phyloP scores from a whole-genome alignment of 1,140 invertebrate species.

The Phocides pigmalion region DNA sequence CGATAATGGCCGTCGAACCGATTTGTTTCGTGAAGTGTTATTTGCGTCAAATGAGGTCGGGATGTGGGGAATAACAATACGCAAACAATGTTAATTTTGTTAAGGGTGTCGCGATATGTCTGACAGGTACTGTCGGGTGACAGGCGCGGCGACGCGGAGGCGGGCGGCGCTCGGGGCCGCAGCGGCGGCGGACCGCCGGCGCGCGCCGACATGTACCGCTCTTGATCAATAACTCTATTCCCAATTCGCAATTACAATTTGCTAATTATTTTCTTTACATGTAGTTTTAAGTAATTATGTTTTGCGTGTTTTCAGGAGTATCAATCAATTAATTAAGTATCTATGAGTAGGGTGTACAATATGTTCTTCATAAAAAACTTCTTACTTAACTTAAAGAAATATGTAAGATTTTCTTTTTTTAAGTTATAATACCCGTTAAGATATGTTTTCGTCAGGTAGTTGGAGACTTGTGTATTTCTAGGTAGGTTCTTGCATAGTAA shows the following conservation, averaged over 20 bases:
- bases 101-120: slow-evolving; percentile 53
- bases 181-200: slow-evolving; percentile 42
- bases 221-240: slow-evolving; percentile 58
- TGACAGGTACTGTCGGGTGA: slow-evolving; percentile 44
- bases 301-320: neutral
- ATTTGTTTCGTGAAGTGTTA: slow-evolving; percentile 48
- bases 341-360: too few relatives aligned
- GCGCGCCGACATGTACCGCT: slow-evolving; percentile 33
- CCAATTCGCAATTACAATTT: slow-evolving; percentile 42
- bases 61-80: slow-evolving; percentile 51
- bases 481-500: too few relatives aligned
- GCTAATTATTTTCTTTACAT: slow-evolving; percentile 17
- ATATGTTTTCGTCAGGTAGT: too few relatives aligned
- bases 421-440: too few relatives aligned
- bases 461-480: too few relatives aligned
- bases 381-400: too few relatives aligned
- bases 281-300: neutral
- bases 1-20: slow-evolving; percentile 37
- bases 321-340: neutral
- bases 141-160: slow-evolving; percentile 42
- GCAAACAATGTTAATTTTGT: slow-evolving; percentile 75
- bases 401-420: too few relatives aligned
- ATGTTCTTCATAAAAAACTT: too few relatives aligned
- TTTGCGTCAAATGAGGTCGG: slow-evolving; percentile 54
- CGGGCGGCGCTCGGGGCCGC: slow-evolving; percentile 42